A percentile compares a stretch with the other conserved stretches of the same genome.
Conservation (phyloP, 1,140 invertebrate genomes). For the Dreissena polymorpha region DNA sequence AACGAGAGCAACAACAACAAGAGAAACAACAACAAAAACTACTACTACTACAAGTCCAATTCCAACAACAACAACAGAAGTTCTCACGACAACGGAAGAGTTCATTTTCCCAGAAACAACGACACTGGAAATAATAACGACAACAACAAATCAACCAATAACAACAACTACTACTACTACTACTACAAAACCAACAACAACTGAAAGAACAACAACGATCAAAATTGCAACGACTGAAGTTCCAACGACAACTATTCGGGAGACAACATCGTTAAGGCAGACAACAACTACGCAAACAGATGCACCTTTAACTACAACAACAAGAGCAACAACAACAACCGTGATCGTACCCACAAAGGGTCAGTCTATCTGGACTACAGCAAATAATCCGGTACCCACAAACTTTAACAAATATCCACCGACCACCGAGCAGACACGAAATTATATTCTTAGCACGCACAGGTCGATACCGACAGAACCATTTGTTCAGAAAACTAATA, state of each 20-base stretch:
- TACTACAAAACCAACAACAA: neutral
- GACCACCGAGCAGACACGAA: too few relatives aligned
- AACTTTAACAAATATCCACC: too few relatives aligned
- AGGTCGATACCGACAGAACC: too few relatives aligned
- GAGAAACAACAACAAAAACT: constrained; percentile 21
- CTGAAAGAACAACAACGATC: neutral
- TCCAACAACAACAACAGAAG: constrained; percentile 15
- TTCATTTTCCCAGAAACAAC: neutral
- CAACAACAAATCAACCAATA: constrained; percentile 9
- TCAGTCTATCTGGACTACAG: too few relatives aligned
- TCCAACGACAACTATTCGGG: neutral
- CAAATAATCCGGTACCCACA: too few relatives aligned
- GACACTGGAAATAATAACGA: neutral
- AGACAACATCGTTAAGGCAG: neutral
- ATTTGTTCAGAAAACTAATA: too few relatives aligned
- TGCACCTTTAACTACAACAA: neutral
- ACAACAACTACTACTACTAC: constrained; percentile 38
- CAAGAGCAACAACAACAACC: constrained; percentile 8
- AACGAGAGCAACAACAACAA: constrained; percentile 7
- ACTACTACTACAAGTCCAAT: neutral
- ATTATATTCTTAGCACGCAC: too few relatives aligned
- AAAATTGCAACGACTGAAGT: neutral
- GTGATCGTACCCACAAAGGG: neutral
- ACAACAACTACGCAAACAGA: constrained; percentile 4
- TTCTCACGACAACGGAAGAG: neutral